These are phyloP conservation scores for Heterocephalus glaber DNA, from an alignment of 2,113 vertebrate genomes.

Conservation along the genomic window DNA sequence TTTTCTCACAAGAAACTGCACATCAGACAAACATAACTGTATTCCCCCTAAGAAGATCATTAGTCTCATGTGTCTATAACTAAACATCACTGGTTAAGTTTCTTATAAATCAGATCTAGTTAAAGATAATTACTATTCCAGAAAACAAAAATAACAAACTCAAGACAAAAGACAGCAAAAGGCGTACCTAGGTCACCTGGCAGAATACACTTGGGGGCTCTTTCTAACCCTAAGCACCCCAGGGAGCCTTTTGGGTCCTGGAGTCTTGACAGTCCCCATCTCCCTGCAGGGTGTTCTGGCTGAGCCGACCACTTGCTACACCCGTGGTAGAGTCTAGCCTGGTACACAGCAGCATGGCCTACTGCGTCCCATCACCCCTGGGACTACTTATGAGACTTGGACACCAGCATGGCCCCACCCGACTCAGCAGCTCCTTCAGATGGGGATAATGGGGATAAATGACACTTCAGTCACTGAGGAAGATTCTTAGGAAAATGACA, in stretches of 20 bases:
- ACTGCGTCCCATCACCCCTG: accelerated
- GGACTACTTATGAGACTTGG: not conserved
- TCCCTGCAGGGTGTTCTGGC: not conserved
- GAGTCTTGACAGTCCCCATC: not conserved
- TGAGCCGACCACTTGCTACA: not conserved
- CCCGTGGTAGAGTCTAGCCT: not conserved
- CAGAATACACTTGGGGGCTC: not conserved
- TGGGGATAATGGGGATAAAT: no score
- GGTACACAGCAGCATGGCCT: not conserved
- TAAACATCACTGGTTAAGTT: not conserved
- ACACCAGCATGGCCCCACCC: accelerated
- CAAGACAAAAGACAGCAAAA: not conserved
- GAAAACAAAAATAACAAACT: not conserved
- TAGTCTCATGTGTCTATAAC: not conserved
- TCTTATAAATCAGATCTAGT: not conserved
- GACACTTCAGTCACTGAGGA: no score
- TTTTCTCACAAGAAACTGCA: not conserved
- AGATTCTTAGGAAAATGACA: not conserved
- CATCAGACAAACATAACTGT: not conserved
- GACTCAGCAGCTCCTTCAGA: not conserved
- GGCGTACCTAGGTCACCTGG: not conserved
- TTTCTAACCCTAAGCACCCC: not conserved
- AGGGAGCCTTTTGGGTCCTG: not conserved
- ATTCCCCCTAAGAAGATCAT: not conserved
- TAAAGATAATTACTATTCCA: not conserved